A percentile compares a stretch with the other conserved stretches of the same genome.
Conservation (phyloP, 2,797 vertebrate genomes). For the Cheirogaleus major region DNA sequence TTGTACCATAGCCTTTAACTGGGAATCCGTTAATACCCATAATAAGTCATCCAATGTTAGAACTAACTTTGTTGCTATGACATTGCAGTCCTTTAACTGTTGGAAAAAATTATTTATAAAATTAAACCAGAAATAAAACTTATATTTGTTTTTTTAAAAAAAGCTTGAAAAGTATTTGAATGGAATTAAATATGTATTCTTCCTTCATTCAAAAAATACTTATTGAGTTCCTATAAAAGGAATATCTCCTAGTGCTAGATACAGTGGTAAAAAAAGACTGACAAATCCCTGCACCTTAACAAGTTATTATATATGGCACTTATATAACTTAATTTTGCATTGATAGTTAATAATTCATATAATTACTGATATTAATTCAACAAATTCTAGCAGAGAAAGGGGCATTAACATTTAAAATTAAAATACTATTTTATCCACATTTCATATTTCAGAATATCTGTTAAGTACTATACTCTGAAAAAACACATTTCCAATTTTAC, state of each 20-base stretch:
- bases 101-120: conserved; percentile 60
- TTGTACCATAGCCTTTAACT: conserved; percentile 99
- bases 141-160: not conserved
- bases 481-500: not conserved
- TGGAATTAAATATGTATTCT: not conserved
- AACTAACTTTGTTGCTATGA: conserved; percentile 97
- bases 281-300: conserved; percentile 9
- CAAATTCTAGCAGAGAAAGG: not conserved
- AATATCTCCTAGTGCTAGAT: not conserved
- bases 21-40: conserved; percentile 99
- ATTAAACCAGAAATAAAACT: conserved; percentile 30
- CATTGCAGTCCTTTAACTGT: conserved; percentile 98
- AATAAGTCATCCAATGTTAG: conserved; percentile 97
- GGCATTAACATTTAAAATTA: conserved; percentile 16
- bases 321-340: conserved; percentile 27
- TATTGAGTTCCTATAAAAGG: not conserved
- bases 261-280: not conserved
- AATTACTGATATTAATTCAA: conserved; percentile 22
- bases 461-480: not conserved
- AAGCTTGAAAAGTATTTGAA: not conserved
- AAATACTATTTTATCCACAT: not conserved
- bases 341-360: not conserved
- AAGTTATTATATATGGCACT: not conserved
- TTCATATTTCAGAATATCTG: not conserved
- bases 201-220: conserved; percentile 23